phyloP scores from a whole-genome alignment of 2,888 invertebrate genomes.

The Lasioglossum marginatum region DNA sequence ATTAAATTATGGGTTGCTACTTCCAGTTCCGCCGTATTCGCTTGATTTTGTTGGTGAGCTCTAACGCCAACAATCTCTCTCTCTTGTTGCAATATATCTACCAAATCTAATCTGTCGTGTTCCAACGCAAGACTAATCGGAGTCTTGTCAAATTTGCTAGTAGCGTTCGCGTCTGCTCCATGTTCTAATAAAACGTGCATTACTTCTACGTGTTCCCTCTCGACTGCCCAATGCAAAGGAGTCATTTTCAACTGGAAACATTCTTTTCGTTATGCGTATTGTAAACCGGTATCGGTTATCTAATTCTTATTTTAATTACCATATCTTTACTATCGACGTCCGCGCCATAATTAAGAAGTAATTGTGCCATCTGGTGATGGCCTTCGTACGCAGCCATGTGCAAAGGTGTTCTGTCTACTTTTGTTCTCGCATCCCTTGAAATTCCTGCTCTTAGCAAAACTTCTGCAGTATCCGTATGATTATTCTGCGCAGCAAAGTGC shows the following conservation, averaged over 20 bases:
- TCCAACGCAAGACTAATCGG: slow-evolving; percentile 89
- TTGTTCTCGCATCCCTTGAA: slow-evolving; percentile 94
- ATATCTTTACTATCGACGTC: slow-evolving; percentile 92
- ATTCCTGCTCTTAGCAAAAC: slow-evolving; percentile 94
- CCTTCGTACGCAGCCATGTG: slow-evolving; percentile 96
- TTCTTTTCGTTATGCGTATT: slow-evolving; percentile 11
- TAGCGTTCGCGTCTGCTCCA: slow-evolving; percentile 89
- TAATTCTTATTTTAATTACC: slow-evolving; percentile 81
- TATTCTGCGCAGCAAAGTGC: slow-evolving; percentile 94
- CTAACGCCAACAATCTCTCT: slow-evolving; percentile 76
- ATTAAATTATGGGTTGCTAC: slow-evolving; percentile 81
- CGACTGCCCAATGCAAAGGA: slow-evolving; percentile 97
- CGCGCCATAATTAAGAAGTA: slow-evolving; percentile 89
- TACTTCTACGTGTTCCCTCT: slow-evolving; percentile 90
- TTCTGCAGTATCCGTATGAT: slow-evolving; percentile 92
- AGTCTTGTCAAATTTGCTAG: slow-evolving; percentile 91
- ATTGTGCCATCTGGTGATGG: slow-evolving; percentile 90
- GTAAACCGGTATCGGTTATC: background rate
- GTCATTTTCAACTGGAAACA: slow-evolving; percentile 92
- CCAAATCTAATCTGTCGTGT: slow-evolving; percentile 87
- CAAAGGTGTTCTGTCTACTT: slow-evolving; percentile 96
- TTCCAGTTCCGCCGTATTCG: slow-evolving; percentile 78
- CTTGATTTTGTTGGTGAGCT: slow-evolving; percentile 74
- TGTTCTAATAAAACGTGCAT: slow-evolving; percentile 89
- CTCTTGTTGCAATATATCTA: slow-evolving; percentile 86